Evolutionary conservation across 2,888 invertebrate genomes (phyloP).

Genomic region (Metellina segmentata): DNA sequence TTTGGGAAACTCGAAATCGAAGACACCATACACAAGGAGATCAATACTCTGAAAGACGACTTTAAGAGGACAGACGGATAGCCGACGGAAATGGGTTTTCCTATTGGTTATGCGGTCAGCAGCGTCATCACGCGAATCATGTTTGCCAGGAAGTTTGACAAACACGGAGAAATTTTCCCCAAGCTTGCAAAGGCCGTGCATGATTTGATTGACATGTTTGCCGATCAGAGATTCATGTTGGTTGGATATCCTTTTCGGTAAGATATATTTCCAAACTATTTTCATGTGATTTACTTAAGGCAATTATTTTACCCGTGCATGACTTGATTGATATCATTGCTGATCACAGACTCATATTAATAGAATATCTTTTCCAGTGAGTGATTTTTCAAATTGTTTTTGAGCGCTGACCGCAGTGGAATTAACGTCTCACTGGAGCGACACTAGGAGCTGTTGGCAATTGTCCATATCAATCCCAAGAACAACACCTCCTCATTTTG

Average conservation of each 20-base stretch:
- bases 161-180: slow-evolving; percentile 39
- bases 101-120: slow-evolving; percentile 82
- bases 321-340: too few species aligned
- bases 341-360: too few species aligned
- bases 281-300: neutral
- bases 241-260: slow-evolving; percentile 43
- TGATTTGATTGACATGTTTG: slow-evolving; percentile 32
- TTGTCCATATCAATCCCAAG: too few species aligned
- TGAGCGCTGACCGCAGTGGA: too few species aligned
- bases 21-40: slow-evolving; percentile 23
- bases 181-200: slow-evolving; percentile 37
- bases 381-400: too few species aligned
- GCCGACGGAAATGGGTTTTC: slow-evolving; percentile 81
- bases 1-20: slow-evolving; percentile 60
- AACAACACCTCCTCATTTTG: too few species aligned
- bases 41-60: neutral
- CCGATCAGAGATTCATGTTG: slow-evolving; percentile 40
- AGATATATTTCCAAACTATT: neutral
- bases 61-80: slow-evolving; percentile 38
- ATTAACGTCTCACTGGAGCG: too few species aligned
- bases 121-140: slow-evolving; percentile 39
- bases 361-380: too few species aligned
- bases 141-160: slow-evolving; percentile 39
- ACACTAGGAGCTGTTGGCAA: too few species aligned
- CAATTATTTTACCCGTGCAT: too few species aligned